Conservation (phyloP, 2,797 vertebrate species). For the Hypotaenidia philippensis region DNA sequence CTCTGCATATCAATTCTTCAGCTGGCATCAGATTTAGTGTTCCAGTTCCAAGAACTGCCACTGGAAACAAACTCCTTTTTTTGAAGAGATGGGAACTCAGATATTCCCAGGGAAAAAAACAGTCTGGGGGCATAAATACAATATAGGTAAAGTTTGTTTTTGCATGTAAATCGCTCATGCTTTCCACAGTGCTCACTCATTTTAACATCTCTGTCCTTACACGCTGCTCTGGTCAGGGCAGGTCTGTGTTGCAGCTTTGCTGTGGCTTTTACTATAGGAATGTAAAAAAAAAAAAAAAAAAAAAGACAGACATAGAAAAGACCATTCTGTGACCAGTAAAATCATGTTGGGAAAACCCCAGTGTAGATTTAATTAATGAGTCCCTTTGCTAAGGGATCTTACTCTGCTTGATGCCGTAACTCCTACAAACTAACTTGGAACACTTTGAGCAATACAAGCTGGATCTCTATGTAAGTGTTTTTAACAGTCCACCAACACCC, state of each 20-base stretch:
- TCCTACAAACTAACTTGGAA: background rate
- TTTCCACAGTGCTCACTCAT: background rate
- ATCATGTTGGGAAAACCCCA: background rate
- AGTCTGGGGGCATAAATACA: background rate
- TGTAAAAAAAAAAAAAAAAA: background rate
- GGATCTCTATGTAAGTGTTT: background rate
- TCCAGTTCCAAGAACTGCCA: conserved; percentile 64
- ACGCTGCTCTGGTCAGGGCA: background rate
- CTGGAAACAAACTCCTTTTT: conserved; percentile 60
- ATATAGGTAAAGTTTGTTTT: conserved; percentile 39
- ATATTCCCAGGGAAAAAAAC: conserved; percentile 31
- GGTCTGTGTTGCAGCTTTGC: background rate
- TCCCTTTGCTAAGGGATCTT: background rate
- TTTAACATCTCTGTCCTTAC: background rate
- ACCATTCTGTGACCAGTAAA: background rate
- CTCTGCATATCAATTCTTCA: conserved; percentile 70
- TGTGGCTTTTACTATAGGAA: background rate
- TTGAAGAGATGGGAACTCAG: conserved; percentile 61
- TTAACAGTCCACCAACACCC: background rate
- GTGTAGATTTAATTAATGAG: background rate
- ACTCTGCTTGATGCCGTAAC: background rate
- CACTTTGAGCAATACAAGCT: background rate
- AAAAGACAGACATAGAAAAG: background rate
- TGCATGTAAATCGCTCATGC: conserved; percentile 20
- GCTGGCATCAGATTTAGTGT: conserved; percentile 11